These are phyloP conservation scores for Engraulis encrasicolus DNA, from an alignment of 2,113 vertebrate species.

Conservation along the genomic window DNA sequence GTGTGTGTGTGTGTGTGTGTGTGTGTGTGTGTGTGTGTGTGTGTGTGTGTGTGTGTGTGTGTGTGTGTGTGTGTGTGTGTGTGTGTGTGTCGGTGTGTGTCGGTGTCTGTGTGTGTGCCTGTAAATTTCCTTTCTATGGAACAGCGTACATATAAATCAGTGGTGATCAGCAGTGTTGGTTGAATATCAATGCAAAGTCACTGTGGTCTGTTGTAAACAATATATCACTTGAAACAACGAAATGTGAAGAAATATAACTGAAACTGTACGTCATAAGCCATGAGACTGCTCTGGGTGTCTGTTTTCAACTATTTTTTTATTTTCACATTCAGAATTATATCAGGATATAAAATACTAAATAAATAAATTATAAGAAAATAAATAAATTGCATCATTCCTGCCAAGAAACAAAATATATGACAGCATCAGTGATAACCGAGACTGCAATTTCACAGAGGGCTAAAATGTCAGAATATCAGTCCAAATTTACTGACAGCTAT, in stretches of 20 bases:
- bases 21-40: not conserved
- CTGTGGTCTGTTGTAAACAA: not conserved
- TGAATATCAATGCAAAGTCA: not conserved
- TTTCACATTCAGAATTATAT: not conserved
- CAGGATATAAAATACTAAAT: not conserved
- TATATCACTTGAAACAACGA: not conserved
- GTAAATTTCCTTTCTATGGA: no score
- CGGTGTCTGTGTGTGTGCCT: no score
- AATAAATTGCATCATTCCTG: not conserved
- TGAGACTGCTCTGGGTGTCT: not conserved
- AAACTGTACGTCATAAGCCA: not conserved
- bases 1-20: not conserved
- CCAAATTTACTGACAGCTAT: slow-evolving; percentile 8
- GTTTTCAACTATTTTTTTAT: not conserved
- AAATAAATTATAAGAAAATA: not conserved
- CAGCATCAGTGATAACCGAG: not conserved
- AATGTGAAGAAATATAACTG: not conserved
- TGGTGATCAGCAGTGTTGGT: no score
- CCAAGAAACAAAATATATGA: not conserved
- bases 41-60: not conserved
- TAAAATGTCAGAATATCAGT: slow-evolving; percentile 13
- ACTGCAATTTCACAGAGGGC: slow-evolving; percentile 2
- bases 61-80: not conserved
- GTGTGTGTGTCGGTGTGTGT: not conserved
- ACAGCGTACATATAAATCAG: no score